Percentiles rank a stretch among this genome's conserved stretches.
phyloP scores from a whole-genome alignment of 2,113 vertebrate species.

The Prunella himalayana region DNA sequence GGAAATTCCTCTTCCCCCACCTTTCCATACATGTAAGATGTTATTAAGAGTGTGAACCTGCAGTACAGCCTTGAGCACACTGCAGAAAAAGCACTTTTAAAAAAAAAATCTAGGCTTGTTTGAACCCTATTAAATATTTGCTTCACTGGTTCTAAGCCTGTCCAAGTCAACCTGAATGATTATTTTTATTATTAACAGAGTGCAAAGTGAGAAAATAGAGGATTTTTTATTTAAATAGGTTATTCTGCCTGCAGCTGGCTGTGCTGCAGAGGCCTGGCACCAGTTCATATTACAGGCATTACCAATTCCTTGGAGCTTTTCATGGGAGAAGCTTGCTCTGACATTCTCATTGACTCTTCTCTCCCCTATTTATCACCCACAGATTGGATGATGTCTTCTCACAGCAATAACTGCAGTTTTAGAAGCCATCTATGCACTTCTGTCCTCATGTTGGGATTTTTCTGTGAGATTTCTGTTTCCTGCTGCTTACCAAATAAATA shows the following conservation, averaged over 20 bases:
- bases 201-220: background rate
- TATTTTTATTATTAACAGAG: conserved; percentile 40
- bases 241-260: conserved; percentile 8
- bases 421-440: background rate
- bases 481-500: background rate
- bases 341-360: background rate
- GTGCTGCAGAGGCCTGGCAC: conserved; percentile 27
- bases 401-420: background rate
- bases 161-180: conserved; percentile 36
- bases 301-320: background rate
- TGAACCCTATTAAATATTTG: conserved; percentile 43
- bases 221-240: background rate
- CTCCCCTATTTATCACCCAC: background rate
- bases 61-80: background rate
- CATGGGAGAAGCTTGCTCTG: background rate
- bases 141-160: conserved; percentile 15
- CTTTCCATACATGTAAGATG: background rate
- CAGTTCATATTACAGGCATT: background rate
- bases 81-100: background rate
- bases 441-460: background rate
- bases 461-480: background rate
- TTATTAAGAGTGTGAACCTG: background rate
- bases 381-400: background rate
- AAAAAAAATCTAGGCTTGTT: background rate
- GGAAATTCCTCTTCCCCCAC: background rate